phyloP scores from a whole-genome alignment of 2,113 vertebrate genomes.

The Hippocampus zosterae region DNA sequence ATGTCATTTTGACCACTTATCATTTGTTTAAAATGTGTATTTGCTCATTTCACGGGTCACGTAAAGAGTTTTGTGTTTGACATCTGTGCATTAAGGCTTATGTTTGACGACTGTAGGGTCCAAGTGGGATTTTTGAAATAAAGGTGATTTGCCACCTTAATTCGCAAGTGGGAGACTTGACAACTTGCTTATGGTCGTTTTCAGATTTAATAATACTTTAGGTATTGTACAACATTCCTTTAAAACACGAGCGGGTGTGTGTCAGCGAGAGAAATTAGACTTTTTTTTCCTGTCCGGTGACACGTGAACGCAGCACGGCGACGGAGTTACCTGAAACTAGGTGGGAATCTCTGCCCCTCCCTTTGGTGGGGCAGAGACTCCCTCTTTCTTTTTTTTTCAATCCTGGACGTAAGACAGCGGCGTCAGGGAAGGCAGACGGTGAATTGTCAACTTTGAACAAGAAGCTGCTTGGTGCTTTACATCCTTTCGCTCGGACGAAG shows the following conservation, averaged over 20 bases:
- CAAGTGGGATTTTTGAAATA: too few relatives aligned
- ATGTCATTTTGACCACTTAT: too few relatives aligned
- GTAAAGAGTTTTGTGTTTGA: too few relatives aligned
- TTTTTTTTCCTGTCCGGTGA: background rate
- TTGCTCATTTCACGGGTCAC: too few relatives aligned
- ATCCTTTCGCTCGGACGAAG: slow-evolving; percentile 11
- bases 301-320: slow-evolving; percentile 17
- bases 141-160: too few relatives aligned
- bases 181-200: too few relatives aligned
- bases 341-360: slow-evolving; percentile 52
- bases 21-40: too few relatives aligned
- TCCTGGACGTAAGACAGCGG: slow-evolving; percentile 61
- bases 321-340: slow-evolving; percentile 33
- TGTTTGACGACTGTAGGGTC: too few relatives aligned
- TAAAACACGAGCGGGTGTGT: background rate
- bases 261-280: background rate
- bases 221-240: background rate
- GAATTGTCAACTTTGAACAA: background rate
- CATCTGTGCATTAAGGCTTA: too few relatives aligned
- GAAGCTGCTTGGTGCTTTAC: background rate
- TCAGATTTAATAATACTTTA: too few relatives aligned
- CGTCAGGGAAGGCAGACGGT: background rate
- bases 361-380: slow-evolving; percentile 1
- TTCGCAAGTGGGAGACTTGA: background rate
- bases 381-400: background rate